A percentile compares a stretch with the other conserved stretches of the same genome.
Evolutionary conservation across 2,113 vertebrate genomes (phyloP).

Genomic region (Prunella himalayana): DNA sequence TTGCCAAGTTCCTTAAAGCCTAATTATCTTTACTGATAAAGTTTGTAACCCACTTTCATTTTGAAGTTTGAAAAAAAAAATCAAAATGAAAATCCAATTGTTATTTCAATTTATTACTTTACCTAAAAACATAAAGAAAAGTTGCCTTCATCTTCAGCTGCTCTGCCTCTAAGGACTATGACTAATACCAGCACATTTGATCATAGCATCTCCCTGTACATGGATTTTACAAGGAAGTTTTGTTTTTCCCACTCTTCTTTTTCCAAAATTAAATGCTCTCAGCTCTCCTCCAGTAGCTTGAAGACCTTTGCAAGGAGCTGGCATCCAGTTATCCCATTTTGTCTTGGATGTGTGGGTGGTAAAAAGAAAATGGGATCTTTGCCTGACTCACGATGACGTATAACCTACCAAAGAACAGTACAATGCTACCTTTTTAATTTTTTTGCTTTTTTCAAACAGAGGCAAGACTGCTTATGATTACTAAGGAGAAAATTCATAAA

Average conservation of each 20-base stretch:
- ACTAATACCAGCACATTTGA: not conserved
- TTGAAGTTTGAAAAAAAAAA: not conserved
- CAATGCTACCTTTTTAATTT: not conserved
- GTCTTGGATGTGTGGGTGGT: not conserved
- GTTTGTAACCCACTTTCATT: not conserved
- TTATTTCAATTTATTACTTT: not conserved
- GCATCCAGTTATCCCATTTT: slow-evolving; percentile 7
- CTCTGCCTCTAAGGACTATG: not conserved
- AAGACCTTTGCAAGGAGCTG: not conserved
- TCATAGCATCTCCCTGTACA: not conserved
- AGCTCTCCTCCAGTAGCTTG: not conserved
- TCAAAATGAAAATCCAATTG: not conserved
- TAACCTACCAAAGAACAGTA: not conserved
- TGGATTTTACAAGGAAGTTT: not conserved
- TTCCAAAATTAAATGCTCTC: not conserved
- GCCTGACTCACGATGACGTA: not conserved
- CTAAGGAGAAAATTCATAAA: not conserved
- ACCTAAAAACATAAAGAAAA: not conserved
- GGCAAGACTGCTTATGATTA: not conserved
- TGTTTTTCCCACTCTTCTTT: not conserved
- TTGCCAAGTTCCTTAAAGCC: not conserved
- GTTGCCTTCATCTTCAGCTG: not conserved
- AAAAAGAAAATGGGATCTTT: slow-evolving; percentile 31
- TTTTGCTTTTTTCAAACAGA: not conserved
- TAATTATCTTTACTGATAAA: not conserved